These are phyloP conservation scores for Aphodius granarius DNA, from an alignment of 2,888 invertebrate genomes.

Conservation along the genomic window DNA sequence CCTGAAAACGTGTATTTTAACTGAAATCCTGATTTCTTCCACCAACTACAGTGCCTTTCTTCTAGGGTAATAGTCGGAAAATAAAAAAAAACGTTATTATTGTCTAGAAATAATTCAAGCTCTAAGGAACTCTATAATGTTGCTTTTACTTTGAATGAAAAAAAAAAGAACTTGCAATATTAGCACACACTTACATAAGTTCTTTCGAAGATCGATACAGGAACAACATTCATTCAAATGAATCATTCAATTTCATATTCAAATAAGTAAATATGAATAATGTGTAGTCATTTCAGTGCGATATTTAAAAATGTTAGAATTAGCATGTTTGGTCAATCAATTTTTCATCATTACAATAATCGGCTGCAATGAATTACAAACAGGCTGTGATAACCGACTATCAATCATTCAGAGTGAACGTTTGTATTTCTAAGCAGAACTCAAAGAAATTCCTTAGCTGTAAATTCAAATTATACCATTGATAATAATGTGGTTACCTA, in stretches of 20 bases:
- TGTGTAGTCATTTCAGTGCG: not conserved
- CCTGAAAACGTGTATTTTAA: no score
- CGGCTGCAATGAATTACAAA: not conserved
- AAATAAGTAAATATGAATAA: not conserved
- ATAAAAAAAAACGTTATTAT: no score
- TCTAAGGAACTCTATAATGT: no score
- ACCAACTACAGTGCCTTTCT: no score
- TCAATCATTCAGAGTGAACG: not conserved
- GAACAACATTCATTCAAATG: not conserved
- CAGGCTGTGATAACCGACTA: not conserved
- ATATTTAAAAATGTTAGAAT: not conserved
- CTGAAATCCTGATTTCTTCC: no score
- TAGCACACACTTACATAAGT: no score
- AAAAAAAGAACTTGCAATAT: no score
- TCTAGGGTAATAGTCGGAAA: no score
- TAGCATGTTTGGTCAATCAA: not conserved
- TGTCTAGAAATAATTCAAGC: no score
- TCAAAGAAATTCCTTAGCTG: not conserved
- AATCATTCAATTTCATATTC: not conserved
- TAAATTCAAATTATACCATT: not conserved
- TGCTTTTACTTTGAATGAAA: no score
- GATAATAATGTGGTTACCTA: not conserved
- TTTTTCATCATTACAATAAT: slow-evolving; percentile 2
- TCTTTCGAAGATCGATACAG: no score
- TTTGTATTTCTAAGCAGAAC: not conserved